Base-by-base conservation (phyloP, 2,113 vertebrate genomes). In the Triplophysa rosa region DNA sequence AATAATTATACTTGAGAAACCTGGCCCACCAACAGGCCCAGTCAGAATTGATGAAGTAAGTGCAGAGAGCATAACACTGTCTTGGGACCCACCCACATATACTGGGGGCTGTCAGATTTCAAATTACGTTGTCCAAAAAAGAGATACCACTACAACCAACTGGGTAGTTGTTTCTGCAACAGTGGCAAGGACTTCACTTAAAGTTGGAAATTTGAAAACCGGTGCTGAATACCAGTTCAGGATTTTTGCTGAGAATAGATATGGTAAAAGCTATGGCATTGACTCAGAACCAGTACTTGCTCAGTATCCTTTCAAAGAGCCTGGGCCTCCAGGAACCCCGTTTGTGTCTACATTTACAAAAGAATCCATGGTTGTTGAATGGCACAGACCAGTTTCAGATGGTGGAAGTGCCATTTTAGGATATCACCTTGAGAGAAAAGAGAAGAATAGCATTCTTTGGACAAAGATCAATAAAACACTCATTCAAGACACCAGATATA, bases 371-470 rank as follows among this genome's bases (percentile, higher is more conserved):
- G 87, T 95, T 0, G 88, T 99, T 65, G 95, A 98, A 63, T 99
- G 98, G 97, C 96, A 98, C 86, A 96, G 95, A 86, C 96, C 98
- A 68, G 91, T 98, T 85, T 96, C 93, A 86, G 96, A 98, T 86
- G 98, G 98, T 71, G 98, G 98, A 77, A 99, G 97, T 88, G 91
- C 82, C 80, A 91, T 99, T 82, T 83, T 98, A 85, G 98, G 98
- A 80, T 99, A 99, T 80, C 98, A 99, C 90, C 90, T 99, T 70
- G 98, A 99, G 81, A 94, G 92, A 80, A 99, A 99, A 84, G 98
- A 99, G 88, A 98, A 95, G 90, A 99, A 99, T 84, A 99, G 98
- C 82, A 98, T 99, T 84, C 92, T 99, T 17, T 99, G 98, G 98
- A 93, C 96, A 85, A 99, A 98, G 90, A 91, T 98, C 64, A 99